phyloP scores from a whole-genome alignment of 2,113 vertebrate species.

The Mustela lutreola region DNA sequence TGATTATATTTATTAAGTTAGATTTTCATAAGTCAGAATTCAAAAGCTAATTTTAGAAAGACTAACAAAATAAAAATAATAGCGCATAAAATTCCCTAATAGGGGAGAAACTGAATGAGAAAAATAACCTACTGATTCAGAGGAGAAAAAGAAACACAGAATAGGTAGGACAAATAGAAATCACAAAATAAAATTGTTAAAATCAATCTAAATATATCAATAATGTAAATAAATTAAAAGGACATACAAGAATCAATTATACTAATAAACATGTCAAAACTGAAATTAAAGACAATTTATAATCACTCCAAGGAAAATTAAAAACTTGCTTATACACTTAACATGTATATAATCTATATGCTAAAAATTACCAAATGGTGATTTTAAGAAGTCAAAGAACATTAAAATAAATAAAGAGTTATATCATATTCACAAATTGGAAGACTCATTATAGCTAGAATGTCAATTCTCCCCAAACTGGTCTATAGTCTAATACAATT shows the following conservation, averaged over 20 bases:
- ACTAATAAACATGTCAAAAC: not conserved
- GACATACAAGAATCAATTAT: not conserved
- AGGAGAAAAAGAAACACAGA: not conserved
- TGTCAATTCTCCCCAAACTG: not conserved
- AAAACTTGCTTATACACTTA: constrained; percentile 4
- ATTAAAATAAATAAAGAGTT: not conserved
- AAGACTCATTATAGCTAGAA: not conserved
- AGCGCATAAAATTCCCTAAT: not conserved
- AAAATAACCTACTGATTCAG: not conserved
- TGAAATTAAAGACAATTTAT: constrained; percentile 32
- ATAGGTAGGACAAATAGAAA: not conserved
- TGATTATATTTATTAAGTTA: not conserved
- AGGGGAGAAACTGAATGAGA: not conserved
- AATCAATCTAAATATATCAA: constrained; percentile 8
- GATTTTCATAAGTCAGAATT: not conserved
- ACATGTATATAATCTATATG: not conserved
- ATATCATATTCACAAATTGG: not conserved
- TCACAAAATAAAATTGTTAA: constrained; percentile 16
- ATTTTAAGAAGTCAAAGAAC: constrained; percentile 28
- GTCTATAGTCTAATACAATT: not conserved
- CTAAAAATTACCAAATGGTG: constrained; percentile 5
- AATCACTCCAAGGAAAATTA: constrained; percentile 1
- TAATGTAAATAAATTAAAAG: constrained; percentile 19
- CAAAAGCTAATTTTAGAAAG: constrained; percentile 43
- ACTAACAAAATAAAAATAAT: constrained; percentile 29